Evolutionary conservation across 2,888 invertebrate genomes (phyloP), one percentile per base, ranked within the genome.

Genomic region (Macaria liturata): DNA sequence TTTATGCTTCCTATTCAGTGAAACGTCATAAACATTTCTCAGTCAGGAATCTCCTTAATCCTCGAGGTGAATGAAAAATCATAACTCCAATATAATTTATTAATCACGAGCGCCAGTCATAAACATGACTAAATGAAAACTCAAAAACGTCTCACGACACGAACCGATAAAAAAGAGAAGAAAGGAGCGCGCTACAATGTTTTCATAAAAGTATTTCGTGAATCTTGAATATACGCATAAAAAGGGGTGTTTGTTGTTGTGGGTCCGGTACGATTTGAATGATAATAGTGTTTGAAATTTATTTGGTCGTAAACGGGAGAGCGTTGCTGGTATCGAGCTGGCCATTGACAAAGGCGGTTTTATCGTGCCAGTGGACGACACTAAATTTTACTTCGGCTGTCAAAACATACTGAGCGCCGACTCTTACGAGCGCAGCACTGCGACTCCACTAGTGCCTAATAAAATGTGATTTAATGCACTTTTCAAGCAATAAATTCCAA

Each of bases 211-310:
- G 85, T 82, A 84, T 85, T 86, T 82, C 78, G 83, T 86, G 80
- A 83, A 81, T 77, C 76, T 83, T 78, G 75, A 81, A 84, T 79
- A 75, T 69, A 75, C 68, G 72, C 65, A 81, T 81, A 83, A 83
- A 85, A 86, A 81, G 83, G 86, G 84, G 79, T 86, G 86, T 84
- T 81, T 82, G 80, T 86, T 83, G 81, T 83, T 81, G 85, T 84
- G 86, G 84, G 86, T 82, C 83, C 83, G 73, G 76, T 74, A 75
- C 79, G 77, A 91, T 91, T 91, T 91, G 89, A 91, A 91, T 91
- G 81, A 91, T 90, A 91, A 91, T 91, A 87, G 91, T 87, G 84
- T 88, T 89, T 77, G 80, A 88, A 91, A 91, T 91, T 91, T 91
- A 91, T 91, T 88, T 83, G 86, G 75, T 90, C 90, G 83, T 91